Conservation (phyloP, 1,140 invertebrate genomes). For the Babylonia areolata region DNA sequence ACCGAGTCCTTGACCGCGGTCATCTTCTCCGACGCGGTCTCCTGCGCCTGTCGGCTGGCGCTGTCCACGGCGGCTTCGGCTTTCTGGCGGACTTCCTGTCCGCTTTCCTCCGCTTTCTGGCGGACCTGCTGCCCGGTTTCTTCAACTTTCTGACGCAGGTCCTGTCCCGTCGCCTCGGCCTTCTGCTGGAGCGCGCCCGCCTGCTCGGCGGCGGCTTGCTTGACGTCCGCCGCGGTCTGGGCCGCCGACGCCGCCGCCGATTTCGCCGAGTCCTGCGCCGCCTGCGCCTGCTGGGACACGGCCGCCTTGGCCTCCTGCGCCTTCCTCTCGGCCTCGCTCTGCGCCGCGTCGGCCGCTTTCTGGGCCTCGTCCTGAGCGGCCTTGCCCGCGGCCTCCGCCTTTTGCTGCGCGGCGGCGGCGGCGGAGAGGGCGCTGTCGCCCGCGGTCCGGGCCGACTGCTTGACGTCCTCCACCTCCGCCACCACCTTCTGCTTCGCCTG, state of each 20-base stretch:
- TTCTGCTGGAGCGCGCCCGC: neutral
- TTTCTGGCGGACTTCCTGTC: neutral
- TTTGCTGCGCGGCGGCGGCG: neutral
- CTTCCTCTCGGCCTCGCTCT: neutral
- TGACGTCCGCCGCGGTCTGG: neutral
- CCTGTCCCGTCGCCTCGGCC: neutral
- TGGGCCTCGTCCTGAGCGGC: slow-evolving; percentile 13
- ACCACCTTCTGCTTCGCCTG: neutral
- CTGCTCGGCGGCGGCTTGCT: neutral
- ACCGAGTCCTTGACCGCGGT: neutral
- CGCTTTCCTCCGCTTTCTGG: slow-evolving; percentile 10
- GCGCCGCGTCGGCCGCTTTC: neutral
- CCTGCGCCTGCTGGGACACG: neutral
- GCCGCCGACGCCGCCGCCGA: neutral
- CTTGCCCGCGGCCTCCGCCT: neutral
- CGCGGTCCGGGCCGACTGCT: neutral
- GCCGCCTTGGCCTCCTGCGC: neutral
- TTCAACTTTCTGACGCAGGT: neutral
- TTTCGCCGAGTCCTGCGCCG: neutral
- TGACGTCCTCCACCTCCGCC: neutral
- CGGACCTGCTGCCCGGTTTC: neutral
- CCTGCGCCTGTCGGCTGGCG: neutral
- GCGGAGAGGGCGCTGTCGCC: neutral
- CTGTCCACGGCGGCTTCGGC: neutral
- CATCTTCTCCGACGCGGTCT: neutral